Evolutionary conservation across 2,797 vertebrate species (phyloP).

Genomic region (Onychomys torridus): DNA sequence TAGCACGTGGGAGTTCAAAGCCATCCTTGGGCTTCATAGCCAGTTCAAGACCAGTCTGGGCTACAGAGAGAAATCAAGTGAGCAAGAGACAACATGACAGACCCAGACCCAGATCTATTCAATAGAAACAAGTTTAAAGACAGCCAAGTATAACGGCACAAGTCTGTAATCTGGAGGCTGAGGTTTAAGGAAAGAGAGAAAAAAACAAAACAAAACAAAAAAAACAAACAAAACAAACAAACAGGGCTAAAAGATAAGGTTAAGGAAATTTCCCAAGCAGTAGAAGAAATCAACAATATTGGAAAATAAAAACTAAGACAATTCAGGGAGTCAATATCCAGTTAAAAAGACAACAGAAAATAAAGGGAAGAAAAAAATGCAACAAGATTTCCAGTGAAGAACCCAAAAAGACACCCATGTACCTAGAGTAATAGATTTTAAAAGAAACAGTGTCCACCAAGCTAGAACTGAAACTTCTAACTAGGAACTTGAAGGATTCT

Average conservation of each 20-base stretch:
- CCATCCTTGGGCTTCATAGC: neutral
- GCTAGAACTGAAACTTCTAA: neutral
- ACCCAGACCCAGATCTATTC: neutral
- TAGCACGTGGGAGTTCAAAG: neutral
- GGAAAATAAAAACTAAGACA: conserved; percentile 48
- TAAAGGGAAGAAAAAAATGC: neutral
- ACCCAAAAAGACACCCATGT: neutral
- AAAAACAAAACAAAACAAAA: too few relatives aligned
- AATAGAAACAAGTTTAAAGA: neutral
- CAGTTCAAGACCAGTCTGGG: neutral
- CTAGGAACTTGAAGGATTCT: conserved; percentile 11
- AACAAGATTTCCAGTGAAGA: conserved; percentile 1
- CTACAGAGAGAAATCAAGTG: neutral
- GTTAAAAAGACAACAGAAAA: conserved; percentile 48
- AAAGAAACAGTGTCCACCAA: neutral
- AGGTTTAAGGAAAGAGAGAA: neutral
- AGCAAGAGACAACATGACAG: neutral
- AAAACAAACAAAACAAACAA: too few relatives aligned
- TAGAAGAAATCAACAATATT: neutral
- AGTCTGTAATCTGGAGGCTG: neutral
- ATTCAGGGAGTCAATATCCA: neutral
- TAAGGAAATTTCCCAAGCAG: neutral
- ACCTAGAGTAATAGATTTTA: neutral
- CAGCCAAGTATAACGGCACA: neutral
- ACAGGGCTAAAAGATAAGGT: neutral